A percentile compares a stretch with the other conserved stretches of the same genome.
Evolutionary conservation across 2,113 vertebrate species (phyloP).

Genomic region (Forbesichthys agassizii): DNA sequence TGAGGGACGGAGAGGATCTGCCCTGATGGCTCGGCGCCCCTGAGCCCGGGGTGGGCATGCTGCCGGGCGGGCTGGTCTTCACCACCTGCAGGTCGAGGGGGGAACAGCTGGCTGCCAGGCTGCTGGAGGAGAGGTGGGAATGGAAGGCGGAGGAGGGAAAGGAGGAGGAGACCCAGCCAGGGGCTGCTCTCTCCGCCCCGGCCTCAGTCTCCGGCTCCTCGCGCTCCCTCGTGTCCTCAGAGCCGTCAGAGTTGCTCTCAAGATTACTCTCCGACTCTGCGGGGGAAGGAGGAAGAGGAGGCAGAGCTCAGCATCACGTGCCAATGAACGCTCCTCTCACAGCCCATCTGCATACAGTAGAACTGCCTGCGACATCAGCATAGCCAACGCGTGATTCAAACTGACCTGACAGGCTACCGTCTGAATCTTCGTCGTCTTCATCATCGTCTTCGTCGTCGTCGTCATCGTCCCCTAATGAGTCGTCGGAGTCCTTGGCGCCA

Average conservation of each 20-base stretch:
- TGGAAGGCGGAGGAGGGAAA: conserved; percentile 53
- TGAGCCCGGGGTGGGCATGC: conserved; percentile 63
- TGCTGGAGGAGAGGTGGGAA: conserved; percentile 57
- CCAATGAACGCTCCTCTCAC: conserved; percentile 39
- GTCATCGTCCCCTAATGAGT: conserved; percentile 88
- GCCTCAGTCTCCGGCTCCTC: conserved; percentile 85
- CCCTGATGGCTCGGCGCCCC: conserved; percentile 75
- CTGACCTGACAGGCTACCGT: conserved; percentile 91
- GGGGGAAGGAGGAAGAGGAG: conserved; percentile 29
- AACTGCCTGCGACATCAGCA: conserved; percentile 3
- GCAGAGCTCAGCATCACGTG: conserved; percentile 25
- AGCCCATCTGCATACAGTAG: conserved; percentile 2
- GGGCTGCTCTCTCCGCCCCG: conserved; percentile 79
- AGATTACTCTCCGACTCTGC: conserved; percentile 91
- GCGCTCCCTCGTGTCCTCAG: conserved; percentile 86
- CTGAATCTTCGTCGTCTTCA: conserved; percentile 80
- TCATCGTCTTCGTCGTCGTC: conserved; percentile 84
- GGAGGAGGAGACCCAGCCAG: conserved; percentile 75
- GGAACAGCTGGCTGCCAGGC: conserved; percentile 75
- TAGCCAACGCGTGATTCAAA: not conserved
- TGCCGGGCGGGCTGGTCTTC: conserved; percentile 70
- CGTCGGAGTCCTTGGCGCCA: conserved; percentile 91
- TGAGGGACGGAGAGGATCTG: conserved; percentile 73
- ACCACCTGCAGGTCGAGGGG: conserved; percentile 83
- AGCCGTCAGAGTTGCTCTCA: conserved; percentile 87